Base-by-base conservation (phyloP, 1,140 invertebrate genomes). In the Bombus impatiens region DNA sequence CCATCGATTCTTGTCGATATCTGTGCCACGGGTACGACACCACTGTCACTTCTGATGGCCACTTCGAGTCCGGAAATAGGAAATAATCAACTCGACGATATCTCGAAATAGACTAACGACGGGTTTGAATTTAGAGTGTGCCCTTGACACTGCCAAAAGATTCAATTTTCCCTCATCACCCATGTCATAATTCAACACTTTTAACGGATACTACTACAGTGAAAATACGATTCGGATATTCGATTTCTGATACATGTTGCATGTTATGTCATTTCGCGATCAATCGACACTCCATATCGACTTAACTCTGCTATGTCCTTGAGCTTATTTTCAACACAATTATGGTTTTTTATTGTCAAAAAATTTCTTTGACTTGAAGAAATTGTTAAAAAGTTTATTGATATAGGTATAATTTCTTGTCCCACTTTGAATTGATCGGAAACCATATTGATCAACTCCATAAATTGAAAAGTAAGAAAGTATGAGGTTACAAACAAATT, bases 1-100 rank as follows among this genome's bases (percentile, higher is more conserved):
- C n/a, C 44, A 44, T 84, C 53, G 76, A 79, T 59, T 79, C 32
- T 25, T 42, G 13, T 47, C 42, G 70, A 75, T 75, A 82, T 86
- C 84, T 86, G 42, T 57, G 77, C 67, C 67, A 67, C 44, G 44
- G 9, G 40, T 53, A 42, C 83, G 59, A 74, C 70, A 62, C 78
- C 83, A 8, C 42, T 40, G 28, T 37, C 78, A 25, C 28, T 67
- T 32, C 22, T 86, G 78, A 82, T 80, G 78, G 44, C 22, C 84
- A 86, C 71, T 86, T 86, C n/a, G 44, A 15, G 57, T 35, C 71
- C 78, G 84, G 84, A 86, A 86, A 84, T 80, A 80, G 77, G 83
- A 62, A 84, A 79, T 84, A 84, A 84, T 84, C 77, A 57, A 70
- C 67, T 62, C 47, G 77, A 47, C 44, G 22, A 25, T 35, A 53